Evolutionary conservation across 2,113 vertebrate genomes (phyloP).

Genomic region (Tachysurus vachellii): DNA sequence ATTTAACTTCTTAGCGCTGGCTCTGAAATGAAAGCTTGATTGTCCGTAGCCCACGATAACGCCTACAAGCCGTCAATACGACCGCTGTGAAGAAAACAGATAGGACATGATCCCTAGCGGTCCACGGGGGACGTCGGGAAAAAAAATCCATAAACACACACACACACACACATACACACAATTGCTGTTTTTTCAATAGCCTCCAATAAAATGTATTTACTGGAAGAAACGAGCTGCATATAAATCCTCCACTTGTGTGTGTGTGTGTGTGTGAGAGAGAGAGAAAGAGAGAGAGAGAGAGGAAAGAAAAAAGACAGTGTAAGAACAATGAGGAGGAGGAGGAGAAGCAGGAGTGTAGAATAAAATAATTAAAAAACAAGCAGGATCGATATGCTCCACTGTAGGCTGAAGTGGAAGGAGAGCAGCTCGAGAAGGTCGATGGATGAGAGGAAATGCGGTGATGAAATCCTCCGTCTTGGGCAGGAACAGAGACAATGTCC

Average conservation of each 20-base stretch:
- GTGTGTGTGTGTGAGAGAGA: neutral
- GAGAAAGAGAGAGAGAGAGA: conserved; percentile 51
- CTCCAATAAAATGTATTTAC: conserved; percentile 61
- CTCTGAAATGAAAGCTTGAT: neutral
- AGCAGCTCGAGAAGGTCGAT: conserved; percentile 70
- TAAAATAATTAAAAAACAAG: conserved; percentile 60
- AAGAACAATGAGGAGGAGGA: conserved; percentile 37
- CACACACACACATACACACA: conserved; percentile 1
- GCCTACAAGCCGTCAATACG: conserved; percentile 1
- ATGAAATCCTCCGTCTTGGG: conserved; percentile 70
- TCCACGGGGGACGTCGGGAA: neutral
- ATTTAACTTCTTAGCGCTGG: neutral
- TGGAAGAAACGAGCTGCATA: conserved; percentile 58
- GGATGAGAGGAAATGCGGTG: conserved; percentile 66
- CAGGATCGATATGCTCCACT: conserved; percentile 69
- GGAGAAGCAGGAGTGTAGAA: conserved; percentile 60
- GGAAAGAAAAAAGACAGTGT: neutral
- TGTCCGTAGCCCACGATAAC: neutral
- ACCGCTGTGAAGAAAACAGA: conserved; percentile 9
- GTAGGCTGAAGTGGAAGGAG: conserved; percentile 71
- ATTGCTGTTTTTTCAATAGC: conserved; percentile 54
- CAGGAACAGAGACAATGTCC: conserved; percentile 59
- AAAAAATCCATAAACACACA: neutral
- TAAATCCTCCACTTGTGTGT: conserved; percentile 50
- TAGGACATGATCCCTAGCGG: neutral